These are phyloP conservation scores for Hesperia comma DNA, from an alignment of 2,888 invertebrate species.

Conservation along the genomic window DNA sequence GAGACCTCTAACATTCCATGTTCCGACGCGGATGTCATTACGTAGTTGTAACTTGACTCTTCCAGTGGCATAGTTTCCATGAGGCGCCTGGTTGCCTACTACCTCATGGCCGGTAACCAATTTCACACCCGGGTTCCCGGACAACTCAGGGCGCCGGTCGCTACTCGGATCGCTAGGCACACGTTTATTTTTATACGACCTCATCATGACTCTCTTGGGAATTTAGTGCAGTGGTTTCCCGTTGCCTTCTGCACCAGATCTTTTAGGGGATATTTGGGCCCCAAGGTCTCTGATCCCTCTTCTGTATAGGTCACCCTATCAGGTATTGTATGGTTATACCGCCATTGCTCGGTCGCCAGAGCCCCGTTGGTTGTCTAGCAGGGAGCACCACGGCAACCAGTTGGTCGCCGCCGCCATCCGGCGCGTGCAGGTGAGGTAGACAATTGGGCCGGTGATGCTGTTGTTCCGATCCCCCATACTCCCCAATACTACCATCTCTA, in stretches of 20 bases:
- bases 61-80: too few species aligned
- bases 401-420: too few species aligned
- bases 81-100: constrained; percentile 40
- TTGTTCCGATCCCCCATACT: too few species aligned
- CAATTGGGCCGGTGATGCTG: too few species aligned
- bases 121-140: constrained; percentile 40
- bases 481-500: too few species aligned
- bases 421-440: too few species aligned
- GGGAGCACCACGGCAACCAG: neutral
- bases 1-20: too few species aligned
- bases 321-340: neutral
- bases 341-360: constrained; percentile 38
- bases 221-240: constrained; percentile 37
- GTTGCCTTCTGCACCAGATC: constrained; percentile 39
- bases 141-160: constrained; percentile 40
- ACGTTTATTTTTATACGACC: constrained; percentile 7
- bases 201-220: constrained; percentile 35
- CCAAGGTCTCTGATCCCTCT: neutral
- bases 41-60: too few species aligned
- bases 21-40: too few species aligned
- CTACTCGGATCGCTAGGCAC: constrained; percentile 38
- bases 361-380: constrained; percentile 36
- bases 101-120: constrained; percentile 38
- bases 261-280: neutral
- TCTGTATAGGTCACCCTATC: too few species aligned